A percentile compares a stretch with the other conserved stretches of the same genome.
Evolutionary conservation across 2,797 vertebrate species (phyloP).

Genomic region (Glyptemys insculpta): DNA sequence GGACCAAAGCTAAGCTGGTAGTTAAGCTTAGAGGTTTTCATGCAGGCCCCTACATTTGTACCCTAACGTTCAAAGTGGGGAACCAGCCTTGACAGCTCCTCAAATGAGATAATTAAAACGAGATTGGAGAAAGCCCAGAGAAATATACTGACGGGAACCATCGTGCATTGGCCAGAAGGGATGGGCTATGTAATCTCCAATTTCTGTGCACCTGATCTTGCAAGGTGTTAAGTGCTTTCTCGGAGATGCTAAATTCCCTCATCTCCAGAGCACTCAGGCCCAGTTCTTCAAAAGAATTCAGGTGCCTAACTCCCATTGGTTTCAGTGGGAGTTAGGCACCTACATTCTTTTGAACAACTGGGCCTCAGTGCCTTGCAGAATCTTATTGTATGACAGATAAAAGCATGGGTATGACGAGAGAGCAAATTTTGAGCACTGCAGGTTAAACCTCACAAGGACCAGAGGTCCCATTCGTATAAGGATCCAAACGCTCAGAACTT

Average conservation of each 20-base stretch:
- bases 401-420: not conserved
- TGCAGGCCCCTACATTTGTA: too few species aligned
- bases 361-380: not conserved
- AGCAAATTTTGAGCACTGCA: not conserved
- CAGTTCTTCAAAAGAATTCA: too few species aligned
- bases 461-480: rapidly evolving
- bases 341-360: not conserved
- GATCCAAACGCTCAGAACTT: not conserved
- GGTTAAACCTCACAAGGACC: not conserved
- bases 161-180: not conserved
- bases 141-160: not conserved
- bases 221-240: not conserved
- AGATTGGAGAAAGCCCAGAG: not conserved
- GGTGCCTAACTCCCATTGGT: not conserved
- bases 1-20: too few species aligned
- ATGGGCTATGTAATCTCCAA: not conserved
- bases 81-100: too few species aligned
- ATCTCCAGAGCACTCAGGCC: not conserved
- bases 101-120: not conserved
- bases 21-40: too few species aligned
- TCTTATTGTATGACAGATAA: not conserved
- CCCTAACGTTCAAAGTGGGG: too few species aligned
- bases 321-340: not conserved
- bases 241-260: not conserved
- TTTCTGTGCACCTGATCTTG: not conserved